Evolutionary conservation across 2,888 invertebrate species (phyloP), one percentile per base, ranked within the genome.

Genomic region (Pedicia rivosa): DNA sequence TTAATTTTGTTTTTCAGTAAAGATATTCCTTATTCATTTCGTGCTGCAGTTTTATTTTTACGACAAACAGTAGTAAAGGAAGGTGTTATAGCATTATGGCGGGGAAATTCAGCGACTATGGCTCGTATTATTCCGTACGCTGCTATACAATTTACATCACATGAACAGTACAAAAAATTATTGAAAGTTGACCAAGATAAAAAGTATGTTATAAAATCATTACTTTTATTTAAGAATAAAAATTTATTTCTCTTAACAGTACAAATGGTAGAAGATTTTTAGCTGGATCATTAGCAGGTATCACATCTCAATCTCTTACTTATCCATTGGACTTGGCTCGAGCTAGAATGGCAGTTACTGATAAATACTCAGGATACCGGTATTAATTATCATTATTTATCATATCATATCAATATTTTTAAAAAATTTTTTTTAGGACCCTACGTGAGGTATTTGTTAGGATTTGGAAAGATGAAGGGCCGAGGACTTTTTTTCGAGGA

Each of bases 21-120:
- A 29, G 66, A 77, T 44, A 68, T 68, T 37, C 74, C 74, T 5
- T 87, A 83, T 58, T 74, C 80, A 0, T 74, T 77, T 47, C 68
- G 65, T 35, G 79, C 77, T 31, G 87, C 84, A 1, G 51, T 74
- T 2, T 53, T 60, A 40, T 87, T 83, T 63, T 54, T 87, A n/a
- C 47, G 62, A 20, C 55, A 66, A 42, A 78, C 82, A 13, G 78
- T 78, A 44, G 67, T 65, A 45, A 67, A 67, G 12, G 83, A 92
- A 52, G 97, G 98, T 2, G 62, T 84, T 35, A 46, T 74, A 9
- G 82, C 88, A 39, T 62, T 98, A 48, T 98, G 94, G 94, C 70
- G 97, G 36, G 98, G 98, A 4, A 99, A 98, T 70, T 88, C 91
- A 45, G 98, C 98, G 4, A 97, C 95, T 0, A 90, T 98, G 90